Evolutionary conservation across 2,113 vertebrate species (phyloP).

Genomic region (Turdus rufiventris): DNA sequence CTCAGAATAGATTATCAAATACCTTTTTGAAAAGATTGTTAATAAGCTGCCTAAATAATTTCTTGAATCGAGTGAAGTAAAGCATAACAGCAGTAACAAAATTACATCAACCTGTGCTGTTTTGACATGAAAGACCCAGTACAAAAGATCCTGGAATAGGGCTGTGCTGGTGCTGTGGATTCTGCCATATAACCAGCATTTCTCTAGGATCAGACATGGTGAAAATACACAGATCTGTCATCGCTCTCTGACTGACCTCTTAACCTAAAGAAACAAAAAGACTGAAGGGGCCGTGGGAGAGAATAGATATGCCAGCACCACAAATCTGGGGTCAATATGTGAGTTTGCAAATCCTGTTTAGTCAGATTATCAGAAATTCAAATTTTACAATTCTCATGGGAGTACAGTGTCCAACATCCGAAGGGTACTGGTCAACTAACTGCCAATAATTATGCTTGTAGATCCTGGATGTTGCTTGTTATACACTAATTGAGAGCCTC

Average conservation of each 20-base stretch:
- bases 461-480: rapidly evolving
- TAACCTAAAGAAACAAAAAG: not conserved
- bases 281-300: not conserved
- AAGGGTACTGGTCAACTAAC: not conserved
- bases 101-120: not conserved
- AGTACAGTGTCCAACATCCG: not conserved
- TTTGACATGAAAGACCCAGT: not conserved
- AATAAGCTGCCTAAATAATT: not conserved
- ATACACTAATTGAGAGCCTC: not conserved
- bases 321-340: not conserved
- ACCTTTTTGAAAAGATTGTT: not conserved
- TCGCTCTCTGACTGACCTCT: not conserved
- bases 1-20: not conserved
- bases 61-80: not conserved
- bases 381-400: not conserved
- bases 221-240: not conserved
- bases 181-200: not conserved
- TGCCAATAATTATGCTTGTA: not conserved
- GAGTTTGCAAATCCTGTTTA: not conserved
- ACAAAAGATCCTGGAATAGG: not conserved
- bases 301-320: not conserved
- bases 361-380: not conserved
- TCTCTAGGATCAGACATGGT: not conserved
- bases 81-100: not conserved
- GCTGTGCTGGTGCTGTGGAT: not conserved